Evolutionary conservation across 2,797 vertebrate species (phyloP).

Genomic region (Numenius phaeopus): DNA sequence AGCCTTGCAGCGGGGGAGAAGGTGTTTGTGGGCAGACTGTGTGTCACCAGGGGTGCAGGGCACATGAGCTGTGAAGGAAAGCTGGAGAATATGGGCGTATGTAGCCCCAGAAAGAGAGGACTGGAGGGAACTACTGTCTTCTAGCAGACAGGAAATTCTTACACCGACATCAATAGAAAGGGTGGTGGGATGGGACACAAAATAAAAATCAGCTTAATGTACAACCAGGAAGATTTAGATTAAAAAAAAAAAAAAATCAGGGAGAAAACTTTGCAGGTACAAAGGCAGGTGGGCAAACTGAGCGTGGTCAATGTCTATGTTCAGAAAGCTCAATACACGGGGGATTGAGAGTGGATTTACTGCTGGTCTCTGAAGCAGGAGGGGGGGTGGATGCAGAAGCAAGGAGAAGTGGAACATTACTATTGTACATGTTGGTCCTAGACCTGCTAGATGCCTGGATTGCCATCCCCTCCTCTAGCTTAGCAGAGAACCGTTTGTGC

Average conservation of each 20-base stretch:
- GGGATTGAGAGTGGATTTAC: neutral
- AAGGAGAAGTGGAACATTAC: neutral
- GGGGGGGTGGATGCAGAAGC: neutral
- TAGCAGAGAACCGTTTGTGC: neutral
- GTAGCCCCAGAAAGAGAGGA: neutral
- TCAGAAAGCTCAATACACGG: neutral
- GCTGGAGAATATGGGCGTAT: neutral
- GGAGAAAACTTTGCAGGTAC: too few relatives aligned
- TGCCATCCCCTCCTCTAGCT: neutral
- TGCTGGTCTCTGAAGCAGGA: neutral
- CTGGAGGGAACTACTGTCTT: neutral
- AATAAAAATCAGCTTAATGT: neutral
- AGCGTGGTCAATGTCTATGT: accelerated
- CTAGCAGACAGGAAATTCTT: neutral
- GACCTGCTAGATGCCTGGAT: neutral
- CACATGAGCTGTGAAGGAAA: neutral
- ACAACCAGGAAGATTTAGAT: neutral
- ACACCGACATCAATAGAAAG: neutral
- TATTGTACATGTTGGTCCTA: neutral
- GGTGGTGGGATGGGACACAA: neutral
- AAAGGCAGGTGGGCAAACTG: too few relatives aligned
- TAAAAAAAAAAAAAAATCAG: neutral
- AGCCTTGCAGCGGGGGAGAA: neutral
- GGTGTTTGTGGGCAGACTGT: neutral
- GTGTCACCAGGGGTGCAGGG: neutral